These are phyloP conservation scores for Camarhynchus parvulus DNA, from an alignment of 2,113 vertebrate species.

Conservation along the genomic window DNA sequence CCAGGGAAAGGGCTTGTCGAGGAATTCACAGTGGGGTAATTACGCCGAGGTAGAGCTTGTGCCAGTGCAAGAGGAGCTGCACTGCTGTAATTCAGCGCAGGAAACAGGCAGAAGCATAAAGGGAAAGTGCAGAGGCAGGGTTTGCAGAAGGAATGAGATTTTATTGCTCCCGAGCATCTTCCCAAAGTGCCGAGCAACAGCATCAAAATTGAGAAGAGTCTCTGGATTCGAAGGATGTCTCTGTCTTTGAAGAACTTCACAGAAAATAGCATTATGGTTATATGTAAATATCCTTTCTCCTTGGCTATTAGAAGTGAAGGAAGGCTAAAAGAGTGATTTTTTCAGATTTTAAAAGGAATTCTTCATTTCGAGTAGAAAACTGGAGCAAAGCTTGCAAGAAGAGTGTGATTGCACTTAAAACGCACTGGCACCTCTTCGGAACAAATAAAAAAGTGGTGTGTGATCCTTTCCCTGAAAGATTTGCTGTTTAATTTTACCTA, in stretches of 20 bases:
- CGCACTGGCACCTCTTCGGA: rapidly evolving
- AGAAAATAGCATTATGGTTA: not conserved
- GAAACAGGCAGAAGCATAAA: not conserved
- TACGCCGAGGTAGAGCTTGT: not conserved
- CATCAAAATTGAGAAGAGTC: rapidly evolving
- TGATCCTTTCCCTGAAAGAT: not conserved
- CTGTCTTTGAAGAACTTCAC: rapidly evolving
- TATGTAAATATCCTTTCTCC: not conserved
- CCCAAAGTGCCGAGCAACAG: not conserved
- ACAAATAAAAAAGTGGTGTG: not conserved
- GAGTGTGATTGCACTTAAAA: not conserved
- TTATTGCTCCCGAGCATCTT: not conserved
- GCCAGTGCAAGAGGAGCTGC: not conserved
- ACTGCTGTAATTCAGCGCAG: not conserved
- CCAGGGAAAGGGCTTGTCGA: constrained; percentile 43
- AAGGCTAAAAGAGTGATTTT: not conserved
- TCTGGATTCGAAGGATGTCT: not conserved
- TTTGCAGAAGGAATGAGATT: not conserved
- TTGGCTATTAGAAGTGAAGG: not conserved
- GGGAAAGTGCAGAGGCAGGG: not conserved
- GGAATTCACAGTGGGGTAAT: constrained; percentile 53
- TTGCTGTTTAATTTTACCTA: not conserved
- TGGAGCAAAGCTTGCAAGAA: not conserved
- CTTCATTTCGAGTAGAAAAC: not conserved
- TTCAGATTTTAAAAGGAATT: not conserved